A percentile compares a stretch with the other conserved stretches of the same genome.
phyloP scores from a whole-genome alignment of 2,113 vertebrate genomes.

The Anarrhichthys ocellatus region DNA sequence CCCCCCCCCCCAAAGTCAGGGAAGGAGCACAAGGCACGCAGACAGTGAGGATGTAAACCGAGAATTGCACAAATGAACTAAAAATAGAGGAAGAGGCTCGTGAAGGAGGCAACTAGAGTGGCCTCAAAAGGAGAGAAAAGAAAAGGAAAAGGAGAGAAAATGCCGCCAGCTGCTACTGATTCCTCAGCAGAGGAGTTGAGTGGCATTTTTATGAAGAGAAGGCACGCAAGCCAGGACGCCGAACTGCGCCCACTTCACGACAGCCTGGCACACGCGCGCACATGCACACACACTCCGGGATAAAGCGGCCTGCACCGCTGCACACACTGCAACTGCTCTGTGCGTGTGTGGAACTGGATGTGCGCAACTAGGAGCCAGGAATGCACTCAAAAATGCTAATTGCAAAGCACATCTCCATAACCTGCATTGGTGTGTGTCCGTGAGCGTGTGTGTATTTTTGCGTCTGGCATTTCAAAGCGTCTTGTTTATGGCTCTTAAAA shows the following conservation, averaged over 20 bases:
- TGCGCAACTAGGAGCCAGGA: constrained; percentile 45
- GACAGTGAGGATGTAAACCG: constrained; percentile 38
- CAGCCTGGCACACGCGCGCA: constrained; percentile 18
- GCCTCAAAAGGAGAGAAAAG: constrained; percentile 58
- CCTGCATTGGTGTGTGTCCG: constrained; percentile 29
- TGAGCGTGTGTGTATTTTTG: constrained; percentile 26
- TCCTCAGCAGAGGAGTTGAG: constrained; percentile 73
- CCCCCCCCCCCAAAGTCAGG: constrained; percentile 10
- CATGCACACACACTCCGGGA: constrained; percentile 15
- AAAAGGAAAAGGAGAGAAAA: constrained; percentile 51
- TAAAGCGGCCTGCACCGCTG: constrained; percentile 37
- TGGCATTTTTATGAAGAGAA: constrained; percentile 82
- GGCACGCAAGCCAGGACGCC: constrained; percentile 66
- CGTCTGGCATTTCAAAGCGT: constrained; percentile 55
- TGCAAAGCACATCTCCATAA: constrained; percentile 69
- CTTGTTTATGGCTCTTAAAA: constrained; percentile 64
- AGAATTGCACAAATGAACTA: constrained; percentile 60
- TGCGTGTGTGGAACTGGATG: constrained; percentile 18
- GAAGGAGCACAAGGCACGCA: constrained; percentile 30
- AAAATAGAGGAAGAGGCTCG: constrained; percentile 56
- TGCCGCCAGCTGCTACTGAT: constrained; percentile 79
- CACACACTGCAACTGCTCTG: constrained; percentile 34
- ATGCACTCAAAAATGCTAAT: constrained; percentile 73
- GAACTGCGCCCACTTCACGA: constrained; percentile 58
- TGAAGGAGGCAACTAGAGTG: constrained; percentile 53